phyloP scores from a whole-genome alignment of 2,113 vertebrate genomes.

The Emydura subglobosa region DNA sequence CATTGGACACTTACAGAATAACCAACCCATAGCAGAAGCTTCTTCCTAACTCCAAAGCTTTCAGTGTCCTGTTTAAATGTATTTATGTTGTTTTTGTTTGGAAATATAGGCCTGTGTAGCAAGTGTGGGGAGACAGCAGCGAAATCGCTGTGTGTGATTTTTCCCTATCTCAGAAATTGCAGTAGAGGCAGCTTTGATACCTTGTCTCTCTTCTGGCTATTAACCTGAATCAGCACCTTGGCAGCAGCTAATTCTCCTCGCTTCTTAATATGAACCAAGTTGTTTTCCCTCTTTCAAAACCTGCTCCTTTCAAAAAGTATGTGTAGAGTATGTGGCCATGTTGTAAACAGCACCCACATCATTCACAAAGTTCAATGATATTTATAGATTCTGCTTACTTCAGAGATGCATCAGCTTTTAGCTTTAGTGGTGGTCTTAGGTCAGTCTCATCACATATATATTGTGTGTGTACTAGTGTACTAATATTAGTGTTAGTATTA shows the following conservation, averaged over 20 bases:
- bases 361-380: not conserved
- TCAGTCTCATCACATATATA: not conserved
- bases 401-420: not conserved
- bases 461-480: too few species aligned
- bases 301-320: not conserved
- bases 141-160: not conserved
- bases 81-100: not conserved
- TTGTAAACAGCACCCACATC: not conserved
- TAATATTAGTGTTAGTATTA: not conserved
- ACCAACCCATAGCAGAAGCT: fast-evolving
- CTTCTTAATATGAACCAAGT: not conserved
- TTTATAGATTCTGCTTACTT: not conserved
- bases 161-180: not conserved
- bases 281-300: not conserved
- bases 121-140: not conserved
- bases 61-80: not conserved
- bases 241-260: not conserved
- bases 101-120: not conserved
- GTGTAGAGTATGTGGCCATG: not conserved
- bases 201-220: not conserved
- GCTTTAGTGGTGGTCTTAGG: not conserved
- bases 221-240: not conserved
- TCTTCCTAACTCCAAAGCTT: not conserved
- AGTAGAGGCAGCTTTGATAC: not conserved
- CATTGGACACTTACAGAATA: fast-evolving